Base-by-base conservation (phyloP, 2,113 vertebrate species). In the Acinonyx jubatus region DNA sequence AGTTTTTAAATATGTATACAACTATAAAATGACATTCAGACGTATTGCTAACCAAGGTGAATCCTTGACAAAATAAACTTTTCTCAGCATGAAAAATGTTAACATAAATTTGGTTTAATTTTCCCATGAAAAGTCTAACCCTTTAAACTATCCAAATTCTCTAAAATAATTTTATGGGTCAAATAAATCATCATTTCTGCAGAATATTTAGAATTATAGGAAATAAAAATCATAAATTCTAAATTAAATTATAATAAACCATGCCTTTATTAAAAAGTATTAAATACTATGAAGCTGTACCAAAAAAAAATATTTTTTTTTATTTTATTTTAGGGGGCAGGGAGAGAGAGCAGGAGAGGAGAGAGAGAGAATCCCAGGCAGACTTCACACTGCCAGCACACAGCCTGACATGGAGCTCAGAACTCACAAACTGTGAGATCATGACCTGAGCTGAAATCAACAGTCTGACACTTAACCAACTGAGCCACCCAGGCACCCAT, bases 1-100 rank as follows among this genome's bases (percentile, higher is more conserved):
- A 81, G 29, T 78, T 96, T 87, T 66, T 41, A 82, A 93, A 36
- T 74, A 36, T 16, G 19, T 38, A 61, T 41, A 57, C 23, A 89
- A 48, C 38, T 90, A 25, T 41, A 94, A 93, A 95, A 83, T 21
- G 29, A 55, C 73, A 6, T 38, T 83, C 57, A 85, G 38, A 38
- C 15, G 38, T 85, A 81, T 80, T 97, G 91, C 86, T 89, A 80
- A 80, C 69, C 23, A 91, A 66, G 36, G 50, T 61, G 52, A 86
- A 31, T 79, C 19, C 66, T n/a, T 74, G 38, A 71, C 12, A 90
- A 86, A 81, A 71, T 48, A 69, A 71, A 79, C 1, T 66, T 89
- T 93, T 91, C 31, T 36, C 29, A 27, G 45, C 25, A 76, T 95
- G 66, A 76, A 88, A 97, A 95, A 65, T 85, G 16, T 76, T 81